phyloP scores from a whole-genome alignment of 37 sponge, comb jelly and placozoan genomes.

The Eunapius fragilis region DNA sequence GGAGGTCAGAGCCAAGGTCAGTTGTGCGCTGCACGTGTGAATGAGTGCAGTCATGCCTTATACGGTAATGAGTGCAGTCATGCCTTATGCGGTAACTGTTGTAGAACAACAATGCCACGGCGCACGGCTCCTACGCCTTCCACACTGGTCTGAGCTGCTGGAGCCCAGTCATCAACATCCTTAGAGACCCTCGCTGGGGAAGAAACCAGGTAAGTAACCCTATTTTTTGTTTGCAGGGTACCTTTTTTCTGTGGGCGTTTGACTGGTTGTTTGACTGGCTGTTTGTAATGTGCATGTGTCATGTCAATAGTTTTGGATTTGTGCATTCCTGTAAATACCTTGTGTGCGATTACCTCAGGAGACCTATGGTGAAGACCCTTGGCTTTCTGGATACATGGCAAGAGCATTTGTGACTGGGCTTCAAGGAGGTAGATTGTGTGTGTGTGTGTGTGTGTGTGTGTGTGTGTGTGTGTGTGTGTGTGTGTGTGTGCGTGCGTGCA shows the following conservation, averaged over 20 bases:
- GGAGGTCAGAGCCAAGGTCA: conserved; percentile 75
- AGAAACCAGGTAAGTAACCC: conserved; percentile 47
- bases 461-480: too few species aligned
- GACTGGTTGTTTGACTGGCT: neutral
- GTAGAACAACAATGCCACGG: conserved; percentile 51
- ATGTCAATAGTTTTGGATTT: neutral
- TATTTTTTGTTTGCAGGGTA: too few species aligned
- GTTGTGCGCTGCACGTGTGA: neutral
- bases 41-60: too few species aligned
- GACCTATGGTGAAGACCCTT: conserved; percentile 74
- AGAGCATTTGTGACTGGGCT: conserved; percentile 61
- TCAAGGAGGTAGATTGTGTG: conserved; percentile 44
- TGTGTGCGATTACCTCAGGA: conserved; percentile 23
- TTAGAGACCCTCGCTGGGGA: conserved; percentile 72
- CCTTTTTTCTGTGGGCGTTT: neutral
- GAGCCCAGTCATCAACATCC: conserved; percentile 66
- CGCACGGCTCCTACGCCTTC: conserved; percentile 49
- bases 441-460: too few species aligned
- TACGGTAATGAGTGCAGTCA: too few species aligned
- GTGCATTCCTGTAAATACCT: too few species aligned
- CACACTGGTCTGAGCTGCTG: conserved; percentile 69
- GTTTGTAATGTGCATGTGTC: neutral
- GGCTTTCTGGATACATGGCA: conserved; percentile 36
- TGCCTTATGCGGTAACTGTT: too few species aligned
- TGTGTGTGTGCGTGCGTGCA: too few species aligned